These are phyloP conservation scores for Alloplasta piceator DNA, from an alignment of 2,888 invertebrate genomes.

Conservation along the genomic window DNA sequence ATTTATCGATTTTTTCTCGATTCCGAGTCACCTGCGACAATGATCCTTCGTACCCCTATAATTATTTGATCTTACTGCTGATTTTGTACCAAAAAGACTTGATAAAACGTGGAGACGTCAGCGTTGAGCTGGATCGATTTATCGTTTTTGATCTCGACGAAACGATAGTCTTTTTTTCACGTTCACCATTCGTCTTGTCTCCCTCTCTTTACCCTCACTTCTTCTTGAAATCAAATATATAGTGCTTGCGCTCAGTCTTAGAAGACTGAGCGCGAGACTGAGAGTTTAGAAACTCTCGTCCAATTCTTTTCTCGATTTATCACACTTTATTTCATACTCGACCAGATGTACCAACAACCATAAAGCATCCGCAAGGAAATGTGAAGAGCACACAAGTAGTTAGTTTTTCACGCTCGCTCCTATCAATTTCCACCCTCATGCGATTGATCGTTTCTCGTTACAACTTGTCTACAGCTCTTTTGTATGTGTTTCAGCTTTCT, in stretches of 20 bases:
- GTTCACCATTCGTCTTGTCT: constrained; percentile 41
- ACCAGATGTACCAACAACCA: constrained; percentile 37
- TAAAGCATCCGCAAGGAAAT: constrained; percentile 17
- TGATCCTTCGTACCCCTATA: background rate
- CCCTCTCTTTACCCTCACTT: constrained; percentile 1
- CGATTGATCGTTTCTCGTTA: background rate
- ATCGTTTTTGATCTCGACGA: constrained; percentile 30
- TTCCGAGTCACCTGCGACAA: constrained; percentile 19
- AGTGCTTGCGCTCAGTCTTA: background rate
- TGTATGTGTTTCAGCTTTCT: constrained; percentile 16
- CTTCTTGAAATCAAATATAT: too few species aligned
- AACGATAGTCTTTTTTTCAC: background rate
- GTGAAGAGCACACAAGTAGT: constrained; percentile 1
- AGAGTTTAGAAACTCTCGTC: background rate
- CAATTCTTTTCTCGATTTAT: constrained; percentile 47
- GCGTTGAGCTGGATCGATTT: constrained; percentile 43
- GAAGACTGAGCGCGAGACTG: too few species aligned
- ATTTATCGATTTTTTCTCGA: constrained; percentile 19
- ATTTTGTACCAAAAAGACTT: constrained; percentile 24
- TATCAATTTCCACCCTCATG: background rate
- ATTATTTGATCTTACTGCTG: constrained; percentile 9
- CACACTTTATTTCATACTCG: constrained; percentile 23
- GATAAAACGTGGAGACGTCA: constrained; percentile 40
- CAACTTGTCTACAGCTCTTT: background rate
- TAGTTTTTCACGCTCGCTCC: background rate